phyloP scores from a whole-genome alignment of 1,140 invertebrate species.

The Caenorhabditis elegans region WBcel235 BX284602.5:10118001-10118500 shows the following conservation, averaged over 20 bases:
- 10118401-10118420: background rate
- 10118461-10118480: background rate
- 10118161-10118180: background rate
- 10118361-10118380: background rate
- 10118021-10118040: background rate
- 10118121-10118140: background rate
- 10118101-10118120: background rate
- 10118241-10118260: no score
- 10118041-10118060: background rate
- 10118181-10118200: background rate
- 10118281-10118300: no score
- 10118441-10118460: constrained; percentile 8
- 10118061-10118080: background rate
- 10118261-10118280: no score
- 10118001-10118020: background rate
- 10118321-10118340: background rate
- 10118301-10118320: no score
- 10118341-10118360: background rate
- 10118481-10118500: background rate
- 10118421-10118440: background rate
- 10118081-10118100: background rate
- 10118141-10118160: background rate
- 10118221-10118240: no score
- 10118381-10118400: background rate
- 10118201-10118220: background rate